These are phyloP conservation scores for Glaucopsyche alexis DNA, from an alignment of 2,888 invertebrate species.

Conservation along the genomic window DNA sequence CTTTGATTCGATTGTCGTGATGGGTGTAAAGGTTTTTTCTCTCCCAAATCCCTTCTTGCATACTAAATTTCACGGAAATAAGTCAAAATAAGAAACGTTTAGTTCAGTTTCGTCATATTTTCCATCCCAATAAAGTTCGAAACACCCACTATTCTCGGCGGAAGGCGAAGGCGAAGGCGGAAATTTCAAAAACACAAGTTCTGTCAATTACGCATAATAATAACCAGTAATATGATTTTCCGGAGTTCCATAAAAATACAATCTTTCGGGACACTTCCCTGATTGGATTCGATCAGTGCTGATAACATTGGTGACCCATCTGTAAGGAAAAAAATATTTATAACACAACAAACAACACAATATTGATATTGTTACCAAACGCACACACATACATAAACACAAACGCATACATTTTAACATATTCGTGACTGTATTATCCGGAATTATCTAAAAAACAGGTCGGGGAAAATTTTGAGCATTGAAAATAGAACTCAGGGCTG, in stretches of 20 bases:
- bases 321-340: neutral
- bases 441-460: no score
- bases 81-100: no score
- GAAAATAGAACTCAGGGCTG: no score
- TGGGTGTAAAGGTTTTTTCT: no score
- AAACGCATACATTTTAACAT: neutral
- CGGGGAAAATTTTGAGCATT: no score
- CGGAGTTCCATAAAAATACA: conserved; percentile 1
- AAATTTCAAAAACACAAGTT: conserved; percentile 1
- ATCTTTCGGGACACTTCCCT: conserved; percentile 16
- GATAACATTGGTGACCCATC: conserved; percentile 2
- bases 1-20: no score
- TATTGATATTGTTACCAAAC: neutral
- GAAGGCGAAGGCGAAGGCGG: neutral
- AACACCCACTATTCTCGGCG: neutral
- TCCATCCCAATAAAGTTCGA: neutral
- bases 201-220: conserved; percentile 29
- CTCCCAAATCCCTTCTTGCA: no score
- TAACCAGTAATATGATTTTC: conserved; percentile 37
- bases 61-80: no score
- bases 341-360: neutral
- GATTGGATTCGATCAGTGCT: conserved; percentile 17
- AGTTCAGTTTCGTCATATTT: neutral
- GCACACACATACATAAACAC: neutral
- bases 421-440: no score